Conservation (phyloP, 2,113 vertebrate genomes). For the Pachypanchax playfairii region DNA sequence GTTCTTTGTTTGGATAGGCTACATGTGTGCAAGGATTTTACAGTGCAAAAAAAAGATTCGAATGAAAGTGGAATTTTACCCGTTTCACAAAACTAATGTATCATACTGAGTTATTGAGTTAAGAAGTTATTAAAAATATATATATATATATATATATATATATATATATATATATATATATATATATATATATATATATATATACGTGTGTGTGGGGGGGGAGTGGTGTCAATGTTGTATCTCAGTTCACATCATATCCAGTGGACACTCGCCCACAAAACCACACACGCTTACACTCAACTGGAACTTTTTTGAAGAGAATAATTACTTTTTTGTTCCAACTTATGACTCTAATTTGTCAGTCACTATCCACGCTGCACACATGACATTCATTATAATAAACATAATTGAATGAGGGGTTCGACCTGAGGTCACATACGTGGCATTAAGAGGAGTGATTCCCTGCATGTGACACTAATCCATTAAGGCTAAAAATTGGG, state of each 20-base stretch:
- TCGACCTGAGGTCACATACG: constrained; percentile 24
- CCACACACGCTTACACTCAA: not conserved
- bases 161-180: too few relatives aligned
- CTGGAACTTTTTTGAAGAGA: not conserved
- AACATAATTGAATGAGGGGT: constrained; percentile 33
- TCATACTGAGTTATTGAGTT: too few relatives aligned
- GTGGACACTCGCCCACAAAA: not conserved
- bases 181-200: too few relatives aligned
- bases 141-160: too few relatives aligned
- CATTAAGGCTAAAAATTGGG: constrained; percentile 8
- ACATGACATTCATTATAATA: constrained; percentile 57
- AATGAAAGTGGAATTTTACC: too few relatives aligned
- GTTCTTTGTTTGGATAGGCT: too few relatives aligned
- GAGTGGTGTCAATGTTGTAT: too few relatives aligned
- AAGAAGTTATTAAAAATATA: too few relatives aligned
- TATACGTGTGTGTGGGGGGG: too few relatives aligned
- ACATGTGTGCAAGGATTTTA: too few relatives aligned
- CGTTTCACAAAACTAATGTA: too few relatives aligned
- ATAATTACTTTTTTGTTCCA: constrained; percentile 21
- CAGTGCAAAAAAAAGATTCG: too few relatives aligned
- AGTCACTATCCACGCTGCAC: constrained; percentile 43
- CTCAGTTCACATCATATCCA: constrained; percentile 20
- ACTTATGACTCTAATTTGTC: constrained; percentile 62
- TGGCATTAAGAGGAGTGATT: constrained; percentile 23
- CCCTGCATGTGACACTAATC: constrained; percentile 34